Percentiles rank a stretch among this genome's conserved stretches.
These are phyloP conservation scores for Stichodactyla mertensii DNA, from an alignment of 64 coral and sea anemone species.

Conservation along the genomic window DNA sequence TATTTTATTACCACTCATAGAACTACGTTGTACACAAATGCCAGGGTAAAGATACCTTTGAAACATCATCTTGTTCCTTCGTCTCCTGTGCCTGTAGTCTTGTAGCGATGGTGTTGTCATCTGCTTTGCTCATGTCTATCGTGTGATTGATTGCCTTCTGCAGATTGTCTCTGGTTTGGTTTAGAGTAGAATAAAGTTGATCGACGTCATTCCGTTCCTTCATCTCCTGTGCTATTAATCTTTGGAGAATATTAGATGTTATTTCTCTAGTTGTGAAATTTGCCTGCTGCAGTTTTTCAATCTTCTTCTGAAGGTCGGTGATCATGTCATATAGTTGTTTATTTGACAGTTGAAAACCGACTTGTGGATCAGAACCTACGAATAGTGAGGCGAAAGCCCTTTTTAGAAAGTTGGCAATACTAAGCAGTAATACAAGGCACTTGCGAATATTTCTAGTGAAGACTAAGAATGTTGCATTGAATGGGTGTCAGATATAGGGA, in stretches of 20 bases:
- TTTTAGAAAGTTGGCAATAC: too few relatives aligned
- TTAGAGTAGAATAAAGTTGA: background rate
- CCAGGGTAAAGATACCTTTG: background rate
- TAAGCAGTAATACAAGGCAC: too few relatives aligned
- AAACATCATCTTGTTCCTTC: background rate
- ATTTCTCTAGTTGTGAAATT: background rate
- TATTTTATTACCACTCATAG: too few relatives aligned
- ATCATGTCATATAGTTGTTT: background rate
- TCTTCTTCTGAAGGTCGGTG: background rate
- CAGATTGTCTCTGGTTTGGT: background rate
- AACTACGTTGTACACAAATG: too few relatives aligned
- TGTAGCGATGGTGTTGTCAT: background rate
- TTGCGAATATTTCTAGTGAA: too few relatives aligned
- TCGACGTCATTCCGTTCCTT: background rate
- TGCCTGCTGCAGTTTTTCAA: background rate
- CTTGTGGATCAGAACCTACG: background rate
- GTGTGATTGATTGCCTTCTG: background rate
- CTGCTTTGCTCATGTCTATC: background rate
- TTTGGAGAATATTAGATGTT: too few relatives aligned
- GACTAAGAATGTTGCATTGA: too few relatives aligned
- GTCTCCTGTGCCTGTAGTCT: background rate
- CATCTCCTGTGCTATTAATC: background rate
- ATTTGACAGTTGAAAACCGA: conserved; percentile 4
- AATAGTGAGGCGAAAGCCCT: too few relatives aligned
- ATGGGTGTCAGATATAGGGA: too few relatives aligned